Conservation (phyloP, 1,140 invertebrate genomes). For the Sinella curviseta region DNA sequence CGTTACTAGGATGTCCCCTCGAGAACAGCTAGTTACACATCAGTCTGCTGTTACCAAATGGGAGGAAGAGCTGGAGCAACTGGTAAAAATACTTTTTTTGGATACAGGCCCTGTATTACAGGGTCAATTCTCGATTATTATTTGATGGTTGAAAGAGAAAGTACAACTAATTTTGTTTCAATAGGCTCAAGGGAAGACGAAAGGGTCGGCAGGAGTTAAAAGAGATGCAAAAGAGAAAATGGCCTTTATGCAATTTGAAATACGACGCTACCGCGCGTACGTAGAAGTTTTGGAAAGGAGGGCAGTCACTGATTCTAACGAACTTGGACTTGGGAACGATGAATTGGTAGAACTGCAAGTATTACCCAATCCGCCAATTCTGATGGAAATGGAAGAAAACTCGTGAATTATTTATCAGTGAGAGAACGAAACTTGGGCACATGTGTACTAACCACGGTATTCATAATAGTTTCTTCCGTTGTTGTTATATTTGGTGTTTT, state of each 20-base stretch:
- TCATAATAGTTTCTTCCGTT: background rate
- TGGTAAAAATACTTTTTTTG: slow-evolving; percentile 34
- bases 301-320: background rate
- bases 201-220: slow-evolving; percentile 20
- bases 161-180: no score
- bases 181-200: slow-evolving; percentile 33
- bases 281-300: slow-evolving; percentile 44
- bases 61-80: slow-evolving; percentile 43
- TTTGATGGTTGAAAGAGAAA: no score
- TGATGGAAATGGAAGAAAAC: slow-evolving; percentile 44
- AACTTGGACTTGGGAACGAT: slow-evolving; percentile 7
- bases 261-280: slow-evolving; percentile 41
- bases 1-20: slow-evolving; percentile 35
- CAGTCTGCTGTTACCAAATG: slow-evolving; percentile 35
- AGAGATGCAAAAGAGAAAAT: slow-evolving; percentile 36
- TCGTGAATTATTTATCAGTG: background rate
- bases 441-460: background rate
- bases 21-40: slow-evolving; percentile 43
- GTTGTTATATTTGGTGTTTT: no score
- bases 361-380: slow-evolving; percentile 45
- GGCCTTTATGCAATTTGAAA: slow-evolving; percentile 44
- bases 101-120: background rate
- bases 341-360: slow-evolving; percentile 46
- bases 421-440: background rate
- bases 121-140: no score